phyloP scores from a whole-genome alignment of 2,113 vertebrate species.

The Atrichornis clamosus region DNA sequence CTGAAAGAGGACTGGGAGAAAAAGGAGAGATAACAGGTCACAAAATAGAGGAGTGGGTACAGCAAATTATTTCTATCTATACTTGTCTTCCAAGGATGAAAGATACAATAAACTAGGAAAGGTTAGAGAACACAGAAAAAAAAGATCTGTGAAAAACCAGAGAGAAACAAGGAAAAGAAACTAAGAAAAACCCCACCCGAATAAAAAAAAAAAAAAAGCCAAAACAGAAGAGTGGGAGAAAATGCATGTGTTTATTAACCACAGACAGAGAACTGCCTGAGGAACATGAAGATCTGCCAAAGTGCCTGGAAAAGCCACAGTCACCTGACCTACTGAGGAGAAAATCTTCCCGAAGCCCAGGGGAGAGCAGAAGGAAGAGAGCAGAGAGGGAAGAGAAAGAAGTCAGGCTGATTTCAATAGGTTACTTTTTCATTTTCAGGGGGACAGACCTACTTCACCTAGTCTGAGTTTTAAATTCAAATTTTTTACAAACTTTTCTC shows the following conservation, averaged over 20 bases:
- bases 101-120: background rate
- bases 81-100: background rate
- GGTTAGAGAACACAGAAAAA: background rate
- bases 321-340: accelerated
- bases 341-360: background rate
- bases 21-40: background rate
- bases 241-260: background rate
- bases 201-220: background rate
- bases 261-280: background rate
- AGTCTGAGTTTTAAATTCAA: background rate
- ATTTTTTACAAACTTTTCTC: background rate
- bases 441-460: background rate
- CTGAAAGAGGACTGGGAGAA: background rate
- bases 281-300: background rate
- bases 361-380: background rate
- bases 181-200: background rate
- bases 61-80: background rate
- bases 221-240: background rate
- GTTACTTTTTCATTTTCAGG: background rate
- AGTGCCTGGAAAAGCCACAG: background rate
- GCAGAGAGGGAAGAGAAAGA: background rate
- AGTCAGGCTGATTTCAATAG: background rate
- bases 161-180: background rate
- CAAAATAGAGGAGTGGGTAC: background rate
- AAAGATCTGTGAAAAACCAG: background rate